Percentiles rank a stretch among this genome's conserved stretches.
These are phyloP conservation scores for Opisthocomus hoazin DNA, from an alignment of 2,113 vertebrate species.

Conservation along the genomic window DNA sequence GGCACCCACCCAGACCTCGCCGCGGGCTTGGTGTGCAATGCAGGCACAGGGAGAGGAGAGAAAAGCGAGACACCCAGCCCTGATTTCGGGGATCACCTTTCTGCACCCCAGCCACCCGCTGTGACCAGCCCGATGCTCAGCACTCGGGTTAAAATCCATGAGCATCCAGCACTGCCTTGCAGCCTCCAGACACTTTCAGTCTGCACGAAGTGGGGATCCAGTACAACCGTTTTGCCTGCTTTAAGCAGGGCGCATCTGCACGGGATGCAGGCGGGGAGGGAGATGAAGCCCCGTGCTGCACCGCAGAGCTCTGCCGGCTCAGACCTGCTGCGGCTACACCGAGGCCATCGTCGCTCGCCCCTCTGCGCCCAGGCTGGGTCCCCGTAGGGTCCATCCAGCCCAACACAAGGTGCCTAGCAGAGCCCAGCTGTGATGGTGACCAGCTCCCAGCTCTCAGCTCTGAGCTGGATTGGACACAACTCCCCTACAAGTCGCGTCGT, in stretches of 20 bases:
- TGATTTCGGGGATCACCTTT: not conserved
- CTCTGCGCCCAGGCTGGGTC: no score
- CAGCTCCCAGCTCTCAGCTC: not conserved
- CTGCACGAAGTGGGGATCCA: rapidly evolving
- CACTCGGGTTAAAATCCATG: not conserved
- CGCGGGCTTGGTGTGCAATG: rapidly evolving
- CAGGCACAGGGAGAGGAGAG: not conserved
- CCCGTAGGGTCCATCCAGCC: not conserved
- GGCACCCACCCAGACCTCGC: not conserved
- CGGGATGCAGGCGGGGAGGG: not conserved
- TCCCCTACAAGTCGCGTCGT: rapidly evolving
- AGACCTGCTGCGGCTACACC: no score
- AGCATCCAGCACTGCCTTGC: not conserved
- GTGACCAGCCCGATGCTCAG: not conserved
- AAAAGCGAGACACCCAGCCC: not conserved
- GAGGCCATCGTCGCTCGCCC: not conserved
- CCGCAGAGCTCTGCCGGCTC: not conserved
- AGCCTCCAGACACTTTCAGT: not conserved
- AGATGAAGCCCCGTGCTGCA: not conserved
- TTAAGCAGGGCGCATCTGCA: not conserved
- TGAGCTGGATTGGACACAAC: rapidly evolving
- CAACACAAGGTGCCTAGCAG: not conserved
- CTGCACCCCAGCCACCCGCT: not conserved
- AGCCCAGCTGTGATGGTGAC: not conserved
- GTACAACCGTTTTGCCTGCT: not conserved